Base-by-base conservation (phyloP, 2,113 vertebrate genomes). In the Scomber colias region DNA sequence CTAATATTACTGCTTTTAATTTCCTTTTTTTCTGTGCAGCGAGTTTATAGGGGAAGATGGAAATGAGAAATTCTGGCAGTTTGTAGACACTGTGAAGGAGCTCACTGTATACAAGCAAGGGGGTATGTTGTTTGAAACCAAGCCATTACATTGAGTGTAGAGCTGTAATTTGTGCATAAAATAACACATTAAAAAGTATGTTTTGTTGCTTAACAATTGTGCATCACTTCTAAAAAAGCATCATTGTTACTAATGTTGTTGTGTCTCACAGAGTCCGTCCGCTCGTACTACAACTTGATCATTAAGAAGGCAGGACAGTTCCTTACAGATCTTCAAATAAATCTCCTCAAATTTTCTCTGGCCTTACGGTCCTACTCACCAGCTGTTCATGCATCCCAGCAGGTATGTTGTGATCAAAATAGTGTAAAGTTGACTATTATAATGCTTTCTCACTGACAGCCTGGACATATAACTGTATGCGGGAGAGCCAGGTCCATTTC, bases 11-110 rank as follows among this genome's bases (percentile, higher is more conserved):
- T 21, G 21, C 21, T 21, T 19, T 59, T 16, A 6, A 12, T 79
- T 21, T 21, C 0, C 5, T 21, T 80, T 79, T 71, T 16, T 66
- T 14, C 27, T 75, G 3, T 71, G 19, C 87, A 99, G 98, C 86
- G 98, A 99, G 92, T 99, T 98, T 93, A 95, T 99, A 89, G 96
- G 96, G 87, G 97, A 99, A 95, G 97, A 97, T 92, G 95, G 96
- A 82, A 96, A 97, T 89, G 97, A 99, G 82, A 98, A 97, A 90
- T 99, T 99, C 91, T 99, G 98, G 98, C 96, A 98, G 88, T 99
- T 99, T 96, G 96, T 99, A 87, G 97, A 98, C 87, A 99, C 97
- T 15, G 97, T 99, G 62, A 95, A 95, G 91, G 98, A 99, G 88
- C 90, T 99, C 86, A 96, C 96, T 11, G 92, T 97, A 62, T 99